These are phyloP conservation scores for Apeira syringaria DNA, from an alignment of 2,888 invertebrate species.

Conservation along the genomic window DNA sequence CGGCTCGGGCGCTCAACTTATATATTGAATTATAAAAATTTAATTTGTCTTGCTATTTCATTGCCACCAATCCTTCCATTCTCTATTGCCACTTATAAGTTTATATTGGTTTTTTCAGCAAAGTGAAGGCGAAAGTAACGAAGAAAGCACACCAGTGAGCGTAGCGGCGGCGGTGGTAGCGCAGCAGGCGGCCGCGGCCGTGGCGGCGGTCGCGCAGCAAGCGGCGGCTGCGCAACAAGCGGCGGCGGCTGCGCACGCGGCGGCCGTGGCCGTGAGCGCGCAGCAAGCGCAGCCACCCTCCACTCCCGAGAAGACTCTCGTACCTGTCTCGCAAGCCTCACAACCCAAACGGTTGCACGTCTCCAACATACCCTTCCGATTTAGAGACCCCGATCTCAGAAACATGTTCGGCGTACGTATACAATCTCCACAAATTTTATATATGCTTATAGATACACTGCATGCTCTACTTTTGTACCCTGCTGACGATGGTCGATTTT, in stretches of 20 bases:
- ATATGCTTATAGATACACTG: slow-evolving; percentile 39
- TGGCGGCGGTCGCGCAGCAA: slow-evolving; percentile 64
- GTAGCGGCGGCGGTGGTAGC: slow-evolving; percentile 63
- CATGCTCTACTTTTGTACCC: slow-evolving; percentile 38
- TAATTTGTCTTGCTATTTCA: no score
- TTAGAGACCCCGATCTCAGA: slow-evolving; percentile 98
- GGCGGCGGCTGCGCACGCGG: slow-evolving; percentile 68
- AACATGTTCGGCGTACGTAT: slow-evolving; percentile 98
- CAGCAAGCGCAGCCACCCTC: slow-evolving; percentile 52
- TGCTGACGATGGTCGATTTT: slow-evolving; percentile 24
- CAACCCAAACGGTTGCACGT: slow-evolving; percentile 98
- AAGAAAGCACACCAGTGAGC: slow-evolving; percentile 80
- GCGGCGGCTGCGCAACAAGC: slow-evolving; percentile 79
- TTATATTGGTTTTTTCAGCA: slow-evolving; percentile 43
- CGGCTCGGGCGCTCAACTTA: no score
- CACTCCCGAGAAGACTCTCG: slow-evolving; percentile 78
- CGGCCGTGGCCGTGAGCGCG: slow-evolving; percentile 46
- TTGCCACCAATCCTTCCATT: no score
- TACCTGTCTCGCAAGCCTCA: slow-evolving; percentile 74
- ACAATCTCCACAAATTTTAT: slow-evolving; percentile 14
- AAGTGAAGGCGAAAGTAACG: slow-evolving; percentile 80
- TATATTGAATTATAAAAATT: no score
- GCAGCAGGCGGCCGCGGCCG: slow-evolving; percentile 65
- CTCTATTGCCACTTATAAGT: no score
- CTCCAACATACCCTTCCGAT: slow-evolving; percentile 99